Conservation (phyloP, 2,888 invertebrate species). For the Rhingia rostrata region DNA sequence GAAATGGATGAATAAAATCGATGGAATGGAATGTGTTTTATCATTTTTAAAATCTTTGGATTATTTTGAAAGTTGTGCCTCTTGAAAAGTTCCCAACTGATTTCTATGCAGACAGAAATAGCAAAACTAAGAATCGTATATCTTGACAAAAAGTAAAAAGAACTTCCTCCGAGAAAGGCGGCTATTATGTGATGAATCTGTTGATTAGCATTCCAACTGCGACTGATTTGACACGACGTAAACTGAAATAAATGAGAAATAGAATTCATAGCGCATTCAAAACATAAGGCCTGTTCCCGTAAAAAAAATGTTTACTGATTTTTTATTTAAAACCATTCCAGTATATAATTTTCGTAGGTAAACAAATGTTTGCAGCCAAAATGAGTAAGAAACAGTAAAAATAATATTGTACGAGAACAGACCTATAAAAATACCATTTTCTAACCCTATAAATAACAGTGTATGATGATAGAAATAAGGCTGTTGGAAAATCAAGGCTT, state of each 20-base stretch:
- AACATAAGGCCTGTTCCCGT: not conserved
- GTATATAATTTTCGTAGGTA: not conserved
- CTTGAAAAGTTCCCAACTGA: constrained; percentile 70
- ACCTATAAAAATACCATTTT: not conserved
- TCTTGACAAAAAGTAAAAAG: constrained; percentile 77
- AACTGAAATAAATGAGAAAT: constrained; percentile 65
- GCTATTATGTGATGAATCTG: constrained; percentile 75
- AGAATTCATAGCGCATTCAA: not conserved
- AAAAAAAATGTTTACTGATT: too few relatives aligned
- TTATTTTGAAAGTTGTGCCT: constrained; percentile 41
- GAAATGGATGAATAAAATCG: constrained; percentile 60
- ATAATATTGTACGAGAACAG: too few relatives aligned
- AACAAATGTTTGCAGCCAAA: not conserved
- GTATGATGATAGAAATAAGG: constrained; percentile 77
- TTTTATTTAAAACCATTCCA: too few relatives aligned
- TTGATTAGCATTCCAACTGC: constrained; percentile 8
- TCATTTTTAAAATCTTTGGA: not conserved
- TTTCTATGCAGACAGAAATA: constrained; percentile 75
- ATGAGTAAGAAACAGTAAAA: too few relatives aligned
- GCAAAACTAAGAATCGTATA: constrained; percentile 77
- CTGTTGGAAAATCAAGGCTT: constrained; percentile 45
- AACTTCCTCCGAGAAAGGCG: constrained; percentile 78
- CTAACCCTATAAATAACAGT: constrained; percentile 79
- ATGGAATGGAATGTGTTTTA: constrained; percentile 47
- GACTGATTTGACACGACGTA: constrained; percentile 76